Evolutionary conservation across 2,888 invertebrate species (phyloP).

Genomic region (Drosophila algonquin): DNA sequence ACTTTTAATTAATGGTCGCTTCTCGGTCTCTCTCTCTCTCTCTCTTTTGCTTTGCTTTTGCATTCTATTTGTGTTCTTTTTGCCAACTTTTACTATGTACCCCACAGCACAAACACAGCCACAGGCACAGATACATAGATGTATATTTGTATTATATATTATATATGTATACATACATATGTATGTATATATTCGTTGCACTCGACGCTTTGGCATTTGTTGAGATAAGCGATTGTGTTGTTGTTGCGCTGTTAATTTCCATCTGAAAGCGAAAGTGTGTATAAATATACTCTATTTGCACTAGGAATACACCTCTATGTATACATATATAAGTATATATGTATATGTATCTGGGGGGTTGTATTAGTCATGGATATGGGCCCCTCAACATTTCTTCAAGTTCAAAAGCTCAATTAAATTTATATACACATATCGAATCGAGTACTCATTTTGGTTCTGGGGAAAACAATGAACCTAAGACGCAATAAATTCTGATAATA

Average conservation of each 20-base stretch:
- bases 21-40: neutral
- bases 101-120: slow-evolving; percentile 26
- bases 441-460: slow-evolving; percentile 17
- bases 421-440: slow-evolving; percentile 20
- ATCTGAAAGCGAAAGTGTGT: slow-evolving; percentile 27
- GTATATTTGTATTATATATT: neutral
- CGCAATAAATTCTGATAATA: slow-evolving; percentile 70
- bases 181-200: slow-evolving; percentile 9
- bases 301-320: neutral
- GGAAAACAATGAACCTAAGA: slow-evolving; percentile 68
- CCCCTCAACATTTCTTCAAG: slow-evolving; percentile 1
- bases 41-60: slow-evolving; percentile 9
- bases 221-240: slow-evolving; percentile 22
- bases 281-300: slow-evolving; percentile 16
- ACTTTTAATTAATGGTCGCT: slow-evolving; percentile 27
- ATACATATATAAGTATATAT: neutral
- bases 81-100: slow-evolving; percentile 39
- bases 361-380: neutral
- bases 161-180: neutral
- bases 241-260: slow-evolving; percentile 14
- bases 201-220: slow-evolving; percentile 19
- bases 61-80: slow-evolving; percentile 26
- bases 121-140: slow-evolving; percentile 12
- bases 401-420: slow-evolving; percentile 16
- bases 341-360: neutral